A percentile compares a stretch with the other conserved stretches of the same genome.
These are phyloP conservation scores for Sphyrna mokarran DNA, from an alignment of 2,113 vertebrate species.

Conservation along the genomic window DNA sequence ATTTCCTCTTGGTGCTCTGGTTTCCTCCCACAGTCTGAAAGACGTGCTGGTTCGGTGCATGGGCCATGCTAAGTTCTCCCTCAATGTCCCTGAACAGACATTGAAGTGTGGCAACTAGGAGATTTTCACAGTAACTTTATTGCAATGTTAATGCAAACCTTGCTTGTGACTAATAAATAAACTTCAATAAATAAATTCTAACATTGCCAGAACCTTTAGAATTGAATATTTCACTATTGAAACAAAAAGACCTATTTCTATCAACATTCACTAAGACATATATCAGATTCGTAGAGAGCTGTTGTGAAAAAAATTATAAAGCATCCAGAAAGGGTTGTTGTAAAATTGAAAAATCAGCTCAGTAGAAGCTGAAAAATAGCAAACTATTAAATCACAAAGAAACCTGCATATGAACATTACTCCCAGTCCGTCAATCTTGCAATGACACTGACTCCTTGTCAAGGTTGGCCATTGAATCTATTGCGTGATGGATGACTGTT, in stretches of 20 bases:
- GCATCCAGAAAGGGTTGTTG: not conserved
- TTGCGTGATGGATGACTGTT: not conserved
- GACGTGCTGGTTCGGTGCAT: too few species aligned
- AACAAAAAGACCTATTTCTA: not conserved
- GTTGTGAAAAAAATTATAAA: not conserved
- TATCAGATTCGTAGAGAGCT: not conserved
- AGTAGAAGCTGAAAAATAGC: not conserved
- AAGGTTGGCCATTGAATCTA: not conserved
- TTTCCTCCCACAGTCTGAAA: too few species aligned
- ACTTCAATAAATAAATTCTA: too few species aligned
- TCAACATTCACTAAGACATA: not conserved
- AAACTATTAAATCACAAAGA: not conserved
- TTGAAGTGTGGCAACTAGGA: too few species aligned
- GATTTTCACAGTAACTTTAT: too few species aligned
- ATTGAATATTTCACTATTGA: not conserved
- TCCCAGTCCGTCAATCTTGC: not conserved
- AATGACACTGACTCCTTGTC: conserved; percentile 11
- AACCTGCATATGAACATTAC: not conserved
- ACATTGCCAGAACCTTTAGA: not conserved
- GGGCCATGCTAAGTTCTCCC: too few species aligned
- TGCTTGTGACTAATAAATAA: too few species aligned
- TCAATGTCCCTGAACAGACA: too few species aligned
- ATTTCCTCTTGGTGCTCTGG: too few species aligned
- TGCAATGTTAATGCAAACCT: too few species aligned
- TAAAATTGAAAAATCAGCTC: conserved; percentile 26